Conservation (phyloP, 2,888 invertebrate genomes). For the Luperina testacea region DNA sequence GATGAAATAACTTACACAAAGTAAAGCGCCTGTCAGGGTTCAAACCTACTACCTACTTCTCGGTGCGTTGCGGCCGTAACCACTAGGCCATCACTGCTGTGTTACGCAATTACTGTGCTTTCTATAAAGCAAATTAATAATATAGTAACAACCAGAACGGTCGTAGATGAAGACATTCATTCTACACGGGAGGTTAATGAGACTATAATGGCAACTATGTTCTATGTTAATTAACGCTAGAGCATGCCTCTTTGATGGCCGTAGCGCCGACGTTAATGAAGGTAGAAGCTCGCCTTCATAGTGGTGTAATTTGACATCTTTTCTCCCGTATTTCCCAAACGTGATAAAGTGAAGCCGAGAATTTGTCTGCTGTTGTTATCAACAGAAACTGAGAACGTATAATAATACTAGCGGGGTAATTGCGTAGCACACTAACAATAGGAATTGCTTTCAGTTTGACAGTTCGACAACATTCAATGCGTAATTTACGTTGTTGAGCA, state of each 20-base stretch:
- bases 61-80: no score
- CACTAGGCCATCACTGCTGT: no score
- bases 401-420: no score
- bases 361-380: not conserved
- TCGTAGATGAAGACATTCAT: slow-evolving; percentile 10
- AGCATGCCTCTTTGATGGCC: slow-evolving; percentile 15
- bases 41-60: no score
- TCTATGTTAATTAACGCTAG: slow-evolving; percentile 30
- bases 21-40: no score
- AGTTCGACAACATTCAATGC: no score
- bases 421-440: no score
- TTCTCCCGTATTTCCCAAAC: slow-evolving; percentile 1
- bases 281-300: not conserved
- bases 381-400: not conserved
- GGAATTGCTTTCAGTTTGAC: no score
- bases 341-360: not conserved
- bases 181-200: slow-evolving; percentile 28
- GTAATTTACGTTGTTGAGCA: no score
- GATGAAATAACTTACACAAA: no score
- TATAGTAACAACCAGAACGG: not conserved
- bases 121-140: not conserved
- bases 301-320: not conserved
- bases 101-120: not conserved
- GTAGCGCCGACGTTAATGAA: slow-evolving; percentile 23
- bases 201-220: slow-evolving; percentile 19